Evolutionary conservation across 2,113 vertebrate species (phyloP).

Genomic region (Cyanoderma ruficeps): DNA sequence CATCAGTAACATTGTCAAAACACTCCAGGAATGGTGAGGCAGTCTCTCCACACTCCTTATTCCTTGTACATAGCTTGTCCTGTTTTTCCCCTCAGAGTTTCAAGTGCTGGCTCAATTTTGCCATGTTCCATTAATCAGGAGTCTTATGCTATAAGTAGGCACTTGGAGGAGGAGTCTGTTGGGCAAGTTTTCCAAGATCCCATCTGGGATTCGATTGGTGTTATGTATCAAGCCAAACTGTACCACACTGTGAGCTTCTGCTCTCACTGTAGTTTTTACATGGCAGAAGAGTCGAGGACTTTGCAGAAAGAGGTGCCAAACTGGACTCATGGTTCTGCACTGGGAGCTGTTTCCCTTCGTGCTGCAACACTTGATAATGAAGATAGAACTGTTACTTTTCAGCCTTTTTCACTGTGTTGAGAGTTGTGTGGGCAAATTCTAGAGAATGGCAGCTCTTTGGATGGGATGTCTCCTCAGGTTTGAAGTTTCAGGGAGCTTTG

Average conservation of each 20-base stretch:
- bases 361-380: neutral
- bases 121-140: neutral
- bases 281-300: neutral
- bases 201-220: neutral
- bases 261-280: neutral
- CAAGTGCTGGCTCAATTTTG: neutral
- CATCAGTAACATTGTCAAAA: constrained; percentile 80
- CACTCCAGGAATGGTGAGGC: constrained; percentile 83
- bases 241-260: neutral
- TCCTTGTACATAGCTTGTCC: neutral
- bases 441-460: neutral
- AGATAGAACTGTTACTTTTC: neutral
- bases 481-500: neutral
- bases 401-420: neutral
- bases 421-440: neutral
- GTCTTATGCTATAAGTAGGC: neutral
- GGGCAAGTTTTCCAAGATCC: neutral
- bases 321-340: neutral
- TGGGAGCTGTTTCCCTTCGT: neutral
- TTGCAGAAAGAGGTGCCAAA: neutral
- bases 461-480: neutral
- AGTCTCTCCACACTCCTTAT: neutral
- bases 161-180: neutral
- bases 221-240: neutral
- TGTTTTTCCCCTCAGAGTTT: neutral